These are phyloP conservation scores for Leptinotarsa peninsularis DNA, from an alignment of 2,888 invertebrate species.

Conservation along the genomic window DNA sequence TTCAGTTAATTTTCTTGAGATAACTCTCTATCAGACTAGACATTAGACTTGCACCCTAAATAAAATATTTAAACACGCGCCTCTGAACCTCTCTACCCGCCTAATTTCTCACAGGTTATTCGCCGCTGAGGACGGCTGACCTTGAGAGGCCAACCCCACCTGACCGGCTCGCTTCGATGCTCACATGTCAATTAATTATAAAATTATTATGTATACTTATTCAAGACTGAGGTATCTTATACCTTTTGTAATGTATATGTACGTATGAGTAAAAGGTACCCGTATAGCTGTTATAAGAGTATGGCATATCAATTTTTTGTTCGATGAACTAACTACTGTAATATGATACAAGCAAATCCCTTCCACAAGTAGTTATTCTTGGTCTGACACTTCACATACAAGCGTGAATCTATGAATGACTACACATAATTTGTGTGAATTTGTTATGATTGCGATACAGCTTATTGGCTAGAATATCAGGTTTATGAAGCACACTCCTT, in stretches of 20 bases:
- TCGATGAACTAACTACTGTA: not conserved
- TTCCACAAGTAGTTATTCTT: too few relatives aligned
- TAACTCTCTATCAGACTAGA: not conserved
- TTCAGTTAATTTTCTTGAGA: not conserved
- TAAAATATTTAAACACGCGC: not conserved
- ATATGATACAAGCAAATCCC: not conserved
- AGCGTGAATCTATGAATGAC: too few relatives aligned
- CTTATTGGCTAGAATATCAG: too few relatives aligned
- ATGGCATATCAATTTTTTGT: not conserved
- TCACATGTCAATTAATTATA: slow-evolving; percentile 25
- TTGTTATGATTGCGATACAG: too few relatives aligned
- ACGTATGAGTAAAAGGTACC: not conserved
- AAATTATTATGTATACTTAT: slow-evolving; percentile 17
- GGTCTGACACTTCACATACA: too few relatives aligned
- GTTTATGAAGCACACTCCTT: too few relatives aligned
- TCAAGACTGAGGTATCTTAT: not conserved
- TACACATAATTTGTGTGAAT: too few relatives aligned
- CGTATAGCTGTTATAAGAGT: slow-evolving; percentile 7
- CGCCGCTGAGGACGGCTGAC: slow-evolving; percentile 58
- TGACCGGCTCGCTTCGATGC: slow-evolving; percentile 19
- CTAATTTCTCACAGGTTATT: slow-evolving; percentile 56
- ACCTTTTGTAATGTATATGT: slow-evolving; percentile 15
- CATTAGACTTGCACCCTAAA: not conserved
- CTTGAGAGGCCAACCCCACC: slow-evolving; percentile 63
- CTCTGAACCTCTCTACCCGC: slow-evolving; percentile 10